Percentiles rank a stretch among this genome's conserved stretches.
phyloP scores from a whole-genome alignment of 2,888 invertebrate species.

The Diaphora mendica region DNA sequence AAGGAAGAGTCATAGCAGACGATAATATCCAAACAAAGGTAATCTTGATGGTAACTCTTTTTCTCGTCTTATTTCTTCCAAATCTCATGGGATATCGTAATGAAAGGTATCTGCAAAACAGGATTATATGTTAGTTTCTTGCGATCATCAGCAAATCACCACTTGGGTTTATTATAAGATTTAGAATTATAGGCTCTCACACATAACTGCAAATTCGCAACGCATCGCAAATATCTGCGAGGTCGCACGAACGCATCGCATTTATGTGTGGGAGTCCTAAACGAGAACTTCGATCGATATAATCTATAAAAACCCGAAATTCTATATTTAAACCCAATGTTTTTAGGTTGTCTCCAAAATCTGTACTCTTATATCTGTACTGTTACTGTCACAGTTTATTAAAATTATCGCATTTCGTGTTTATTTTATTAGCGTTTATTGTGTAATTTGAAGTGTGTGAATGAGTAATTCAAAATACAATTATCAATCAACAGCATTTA shows the following conservation, averaged over 20 bases:
- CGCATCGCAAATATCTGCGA: no score
- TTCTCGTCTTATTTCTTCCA: slow-evolving; percentile 94
- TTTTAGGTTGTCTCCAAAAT: not conserved
- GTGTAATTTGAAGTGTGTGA: not conserved
- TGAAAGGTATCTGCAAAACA: slow-evolving; percentile 89
- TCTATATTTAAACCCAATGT: not conserved
- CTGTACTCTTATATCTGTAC: no score
- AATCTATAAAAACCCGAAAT: not conserved
- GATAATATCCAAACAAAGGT: slow-evolving; percentile 97
- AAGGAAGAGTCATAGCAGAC: slow-evolving; percentile 95
- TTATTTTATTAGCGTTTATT: not conserved
- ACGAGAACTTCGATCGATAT: no score
- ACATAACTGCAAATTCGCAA: no score
- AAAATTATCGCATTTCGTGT: not conserved
- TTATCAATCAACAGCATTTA: no score
- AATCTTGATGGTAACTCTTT: slow-evolving; percentile 95
- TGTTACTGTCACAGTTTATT: not conserved
- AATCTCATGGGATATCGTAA: slow-evolving; percentile 97
- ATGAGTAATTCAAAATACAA: no score
- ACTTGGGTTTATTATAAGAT: not conserved
- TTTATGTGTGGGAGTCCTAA: no score
- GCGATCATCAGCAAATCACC: no score
- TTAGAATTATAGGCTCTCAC: no score
- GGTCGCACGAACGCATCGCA: no score
- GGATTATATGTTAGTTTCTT: not conserved